Conservation (phyloP, 2,113 vertebrate species). For the Peromyscus polionotus region DNA sequence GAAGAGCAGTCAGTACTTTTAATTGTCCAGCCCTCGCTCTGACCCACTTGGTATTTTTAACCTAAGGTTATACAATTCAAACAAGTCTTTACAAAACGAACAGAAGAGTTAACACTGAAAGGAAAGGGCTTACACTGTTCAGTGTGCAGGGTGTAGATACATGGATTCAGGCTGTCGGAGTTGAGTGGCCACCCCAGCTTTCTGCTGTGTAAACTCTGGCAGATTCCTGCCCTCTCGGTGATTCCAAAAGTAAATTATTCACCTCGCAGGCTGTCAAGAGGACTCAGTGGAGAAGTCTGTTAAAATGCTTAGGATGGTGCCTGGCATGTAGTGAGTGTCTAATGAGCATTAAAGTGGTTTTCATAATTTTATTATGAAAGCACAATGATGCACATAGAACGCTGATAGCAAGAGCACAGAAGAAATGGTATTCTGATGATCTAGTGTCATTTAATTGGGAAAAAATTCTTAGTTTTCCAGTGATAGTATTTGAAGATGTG, state of each 20-base stretch:
- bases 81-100: not conserved
- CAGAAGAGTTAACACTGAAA: not conserved
- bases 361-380: slow-evolving; percentile 14
- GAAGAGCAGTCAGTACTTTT: not conserved
- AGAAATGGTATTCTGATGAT: not conserved
- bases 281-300: not conserved
- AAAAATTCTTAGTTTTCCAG: not conserved
- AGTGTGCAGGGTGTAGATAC: not conserved
- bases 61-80: not conserved
- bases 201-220: not conserved
- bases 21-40: no score
- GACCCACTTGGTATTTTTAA: not conserved
- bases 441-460: not conserved
- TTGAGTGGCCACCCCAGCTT: not conserved
- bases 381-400: not conserved
- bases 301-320: not conserved
- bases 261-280: not conserved
- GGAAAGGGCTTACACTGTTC: not conserved
- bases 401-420: not conserved
- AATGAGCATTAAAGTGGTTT: not conserved
- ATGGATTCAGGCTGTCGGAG: not conserved
- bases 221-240: not conserved
- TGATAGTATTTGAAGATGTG: not conserved
- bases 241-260: not conserved
- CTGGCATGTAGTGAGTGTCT: not conserved